These are phyloP conservation scores for Rafetus swinhoei DNA, from an alignment of 2,113 vertebrate species.

Conservation along the genomic window DNA sequence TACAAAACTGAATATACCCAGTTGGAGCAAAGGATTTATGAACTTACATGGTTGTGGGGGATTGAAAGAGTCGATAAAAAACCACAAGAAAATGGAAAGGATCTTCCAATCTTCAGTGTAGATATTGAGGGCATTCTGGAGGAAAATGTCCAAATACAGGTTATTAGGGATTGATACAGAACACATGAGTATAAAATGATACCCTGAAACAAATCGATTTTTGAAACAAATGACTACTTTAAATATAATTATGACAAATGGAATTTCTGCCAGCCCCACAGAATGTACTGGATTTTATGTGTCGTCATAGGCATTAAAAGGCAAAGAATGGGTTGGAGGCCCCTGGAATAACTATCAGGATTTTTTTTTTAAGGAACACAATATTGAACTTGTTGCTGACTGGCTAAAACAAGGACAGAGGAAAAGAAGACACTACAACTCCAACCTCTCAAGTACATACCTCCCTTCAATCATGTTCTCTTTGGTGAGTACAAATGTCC, in stretches of 20 bases:
- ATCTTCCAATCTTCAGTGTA: neutral
- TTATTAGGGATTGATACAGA: neutral
- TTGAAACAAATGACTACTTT: neutral
- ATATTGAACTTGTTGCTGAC: neutral
- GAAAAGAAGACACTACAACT: neutral
- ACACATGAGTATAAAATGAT: neutral
- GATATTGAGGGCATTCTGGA: rapidly evolving
- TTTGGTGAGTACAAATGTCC: neutral
- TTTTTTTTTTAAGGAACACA: neutral
- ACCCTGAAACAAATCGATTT: neutral
- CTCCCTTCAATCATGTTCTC: constrained; percentile 5
- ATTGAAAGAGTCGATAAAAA: neutral
- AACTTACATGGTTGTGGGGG: neutral
- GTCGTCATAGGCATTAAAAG: neutral
- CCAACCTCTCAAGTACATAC: neutral
- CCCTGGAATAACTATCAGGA: neutral
- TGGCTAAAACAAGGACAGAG: constrained; percentile 7
- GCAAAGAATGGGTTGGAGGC: neutral
- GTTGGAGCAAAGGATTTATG: neutral
- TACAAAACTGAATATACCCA: neutral
- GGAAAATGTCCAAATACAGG: rapidly evolving
- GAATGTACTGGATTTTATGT: neutral
- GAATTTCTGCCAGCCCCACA: neutral
- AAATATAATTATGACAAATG: neutral
- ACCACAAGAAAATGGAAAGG: rapidly evolving